Conservation (phyloP, 2,797 vertebrate species). For the Xyrichtys novacula region DNA sequence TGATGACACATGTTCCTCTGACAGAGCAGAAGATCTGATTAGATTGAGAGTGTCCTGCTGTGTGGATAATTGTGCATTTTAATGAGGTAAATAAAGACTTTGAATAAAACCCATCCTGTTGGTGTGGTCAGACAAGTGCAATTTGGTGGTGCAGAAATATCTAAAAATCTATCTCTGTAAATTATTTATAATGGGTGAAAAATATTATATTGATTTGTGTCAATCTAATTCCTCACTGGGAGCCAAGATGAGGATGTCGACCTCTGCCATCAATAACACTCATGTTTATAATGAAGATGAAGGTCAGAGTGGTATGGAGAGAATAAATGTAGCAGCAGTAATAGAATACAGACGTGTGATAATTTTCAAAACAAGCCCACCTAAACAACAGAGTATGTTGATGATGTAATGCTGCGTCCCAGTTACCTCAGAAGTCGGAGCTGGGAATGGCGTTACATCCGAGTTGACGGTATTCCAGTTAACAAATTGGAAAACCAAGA, state of each 20-base stretch:
- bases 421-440: too few relatives aligned
- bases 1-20: constrained; percentile 19
- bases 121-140: background rate
- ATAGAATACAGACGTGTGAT: background rate
- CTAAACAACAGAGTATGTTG: background rate
- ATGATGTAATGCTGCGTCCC: too few relatives aligned
- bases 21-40: constrained; percentile 46
- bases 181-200: background rate
- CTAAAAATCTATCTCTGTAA: constrained; percentile 1
- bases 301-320: background rate
- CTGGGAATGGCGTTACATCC: too few relatives aligned
- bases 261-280: constrained; percentile 5
- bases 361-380: background rate
- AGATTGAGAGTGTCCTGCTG: constrained; percentile 28
- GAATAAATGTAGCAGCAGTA: background rate
- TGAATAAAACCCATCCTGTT: background rate
- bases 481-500: too few relatives aligned
- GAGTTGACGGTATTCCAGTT: too few relatives aligned
- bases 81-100: constrained; percentile 29
- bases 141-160: constrained; percentile 7
- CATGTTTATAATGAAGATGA: background rate
- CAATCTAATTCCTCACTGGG: background rate
- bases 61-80: constrained; percentile 43
- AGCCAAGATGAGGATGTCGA: background rate
- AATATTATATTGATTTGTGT: background rate